A percentile compares a stretch with the other conserved stretches of the same genome.
Evolutionary conservation across 37 sponge, comb jelly and placozoan genomes (phyloP).

Genomic region (Spongia lamella): DNA sequence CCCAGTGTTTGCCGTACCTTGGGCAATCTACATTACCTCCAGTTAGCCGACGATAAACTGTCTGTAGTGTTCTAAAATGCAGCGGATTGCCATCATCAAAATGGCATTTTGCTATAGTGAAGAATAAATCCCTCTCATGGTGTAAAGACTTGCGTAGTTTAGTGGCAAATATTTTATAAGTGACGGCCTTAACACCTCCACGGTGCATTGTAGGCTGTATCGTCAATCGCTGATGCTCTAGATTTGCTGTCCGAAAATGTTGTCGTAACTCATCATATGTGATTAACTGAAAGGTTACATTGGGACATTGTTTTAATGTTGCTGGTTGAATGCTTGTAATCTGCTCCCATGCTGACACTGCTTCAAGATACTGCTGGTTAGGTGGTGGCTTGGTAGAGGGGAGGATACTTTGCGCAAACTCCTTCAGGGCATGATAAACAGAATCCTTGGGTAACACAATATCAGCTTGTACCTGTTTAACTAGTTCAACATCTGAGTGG

Average conservation of each 20-base stretch:
- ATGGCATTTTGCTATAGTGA: conserved; percentile 52
- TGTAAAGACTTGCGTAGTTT: conserved; percentile 55
- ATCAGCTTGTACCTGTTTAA: conserved; percentile 26
- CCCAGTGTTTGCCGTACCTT: conserved; percentile 86
- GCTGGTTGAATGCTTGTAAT: conserved; percentile 47
- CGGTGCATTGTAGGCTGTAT: conserved; percentile 32
- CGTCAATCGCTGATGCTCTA: conserved; percentile 23
- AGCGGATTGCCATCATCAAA: conserved; percentile 61
- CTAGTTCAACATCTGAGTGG: conserved; percentile 1
- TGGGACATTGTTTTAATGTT: neutral
- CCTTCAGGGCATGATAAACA: conserved; percentile 16
- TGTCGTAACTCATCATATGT: conserved; percentile 59
- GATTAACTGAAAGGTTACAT: neutral
- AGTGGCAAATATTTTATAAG: conserved; percentile 24
- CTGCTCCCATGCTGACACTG: conserved; percentile 50
- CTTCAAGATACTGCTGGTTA: conserved; percentile 12
- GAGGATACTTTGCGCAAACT: conserved; percentile 17
- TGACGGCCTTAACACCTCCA: conserved; percentile 13
- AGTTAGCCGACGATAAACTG: conserved; percentile 74
- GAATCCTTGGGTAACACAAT: conserved; percentile 22
- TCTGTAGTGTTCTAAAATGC: conserved; percentile 64
- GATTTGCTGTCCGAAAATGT: conserved; percentile 50
- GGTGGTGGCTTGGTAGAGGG: neutral
- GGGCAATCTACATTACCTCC: conserved; percentile 47
- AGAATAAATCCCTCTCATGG: conserved; percentile 63